Conservation (phyloP, 2,888 invertebrate species). For the Alentia gelatinosa region DNA sequence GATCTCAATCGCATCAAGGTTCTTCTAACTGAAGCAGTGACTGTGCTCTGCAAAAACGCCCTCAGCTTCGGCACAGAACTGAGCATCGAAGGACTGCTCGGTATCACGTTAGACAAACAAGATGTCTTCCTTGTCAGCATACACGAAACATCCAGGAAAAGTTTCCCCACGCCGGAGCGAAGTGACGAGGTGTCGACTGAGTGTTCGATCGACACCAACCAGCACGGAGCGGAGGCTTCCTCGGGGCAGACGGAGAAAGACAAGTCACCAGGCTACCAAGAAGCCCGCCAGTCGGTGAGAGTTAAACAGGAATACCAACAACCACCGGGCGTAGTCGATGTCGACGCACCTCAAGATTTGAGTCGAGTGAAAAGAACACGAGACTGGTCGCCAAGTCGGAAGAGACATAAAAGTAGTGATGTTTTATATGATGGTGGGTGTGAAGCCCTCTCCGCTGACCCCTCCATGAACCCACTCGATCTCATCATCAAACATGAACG, state of each 20-base stretch:
- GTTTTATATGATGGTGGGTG: not conserved
- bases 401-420: not conserved
- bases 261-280: not conserved
- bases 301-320: not conserved
- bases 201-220: not conserved
- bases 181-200: not conserved
- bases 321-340: not conserved
- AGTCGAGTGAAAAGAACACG: not conserved
- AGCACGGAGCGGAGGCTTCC: not conserved
- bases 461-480: constrained; percentile 22
- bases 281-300: not conserved
- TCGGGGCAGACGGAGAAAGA: not conserved
- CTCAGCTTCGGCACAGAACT: constrained; percentile 27
- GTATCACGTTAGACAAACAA: constrained; percentile 53
- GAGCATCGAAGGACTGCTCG: constrained; percentile 47
- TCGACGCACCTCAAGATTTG: not conserved
- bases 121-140: constrained; percentile 52
- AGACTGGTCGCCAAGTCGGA: constrained; percentile 4
- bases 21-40: constrained; percentile 39
- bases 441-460: not conserved
- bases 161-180: not conserved
- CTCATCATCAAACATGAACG: constrained; percentile 29
- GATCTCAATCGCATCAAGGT: constrained; percentile 32
- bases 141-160: constrained; percentile 3
- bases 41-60: constrained; percentile 35